Percentiles rank a stretch among this genome's conserved stretches.
phyloP scores from a whole-genome alignment of 2,888 invertebrate genomes.

The Gonocerus acuteangulatus region DNA sequence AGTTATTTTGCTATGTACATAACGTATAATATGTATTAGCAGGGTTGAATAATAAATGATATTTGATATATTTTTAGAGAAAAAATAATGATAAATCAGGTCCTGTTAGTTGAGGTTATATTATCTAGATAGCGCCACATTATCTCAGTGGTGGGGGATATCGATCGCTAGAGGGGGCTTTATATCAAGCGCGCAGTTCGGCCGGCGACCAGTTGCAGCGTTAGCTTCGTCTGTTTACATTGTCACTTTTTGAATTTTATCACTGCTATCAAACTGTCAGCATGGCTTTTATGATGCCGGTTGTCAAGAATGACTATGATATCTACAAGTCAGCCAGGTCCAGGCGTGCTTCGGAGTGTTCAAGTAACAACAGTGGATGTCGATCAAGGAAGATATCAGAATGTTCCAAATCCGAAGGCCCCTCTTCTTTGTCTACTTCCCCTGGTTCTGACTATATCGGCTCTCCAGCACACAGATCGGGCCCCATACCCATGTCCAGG shows the following conservation, averaged over 20 bases:
- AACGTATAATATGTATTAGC: too few relatives aligned
- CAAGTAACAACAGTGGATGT: constrained; percentile 53
- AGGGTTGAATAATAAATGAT: too few relatives aligned
- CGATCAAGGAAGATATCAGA: constrained; percentile 65
- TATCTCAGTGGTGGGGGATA: constrained; percentile 5
- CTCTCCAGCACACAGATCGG: constrained; percentile 57
- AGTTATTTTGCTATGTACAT: too few relatives aligned
- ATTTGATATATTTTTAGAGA: too few relatives aligned
- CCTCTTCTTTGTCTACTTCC: constrained; percentile 54
- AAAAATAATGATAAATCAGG: too few relatives aligned
- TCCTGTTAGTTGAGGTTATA: too few relatives aligned
- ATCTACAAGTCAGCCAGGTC: constrained; percentile 78
- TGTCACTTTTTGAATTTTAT: constrained; percentile 4
- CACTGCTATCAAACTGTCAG: constrained; percentile 29
- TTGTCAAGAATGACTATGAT: constrained; percentile 88
- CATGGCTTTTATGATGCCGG: constrained; percentile 95
- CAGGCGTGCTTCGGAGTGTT: constrained; percentile 67
- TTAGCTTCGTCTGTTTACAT: constrained; percentile 1
- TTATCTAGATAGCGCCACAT: too few relatives aligned
- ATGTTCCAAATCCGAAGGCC: constrained; percentile 64
- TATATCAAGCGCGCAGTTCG: constrained; percentile 26
- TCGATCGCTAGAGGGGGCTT: constrained; percentile 18
- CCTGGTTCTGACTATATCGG: constrained; percentile 53
- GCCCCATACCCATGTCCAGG: constrained; percentile 56
- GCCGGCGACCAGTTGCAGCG: constrained; percentile 28